Evolutionary conservation across 2,113 vertebrate species (phyloP).

Genomic region (Bombycilla garrulus): DNA sequence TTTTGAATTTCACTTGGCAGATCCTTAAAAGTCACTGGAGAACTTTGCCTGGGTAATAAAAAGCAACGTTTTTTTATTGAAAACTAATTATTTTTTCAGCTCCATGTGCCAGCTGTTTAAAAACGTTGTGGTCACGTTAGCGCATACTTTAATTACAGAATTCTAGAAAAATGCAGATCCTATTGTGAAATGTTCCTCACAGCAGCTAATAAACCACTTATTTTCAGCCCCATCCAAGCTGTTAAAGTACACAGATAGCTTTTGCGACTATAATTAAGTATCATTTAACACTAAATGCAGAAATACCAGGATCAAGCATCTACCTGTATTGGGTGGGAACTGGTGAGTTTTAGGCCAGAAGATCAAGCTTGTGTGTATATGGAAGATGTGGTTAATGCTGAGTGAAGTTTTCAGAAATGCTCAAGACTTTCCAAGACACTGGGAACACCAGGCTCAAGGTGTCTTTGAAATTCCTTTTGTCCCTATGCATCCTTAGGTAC

Average conservation of each 20-base stretch:
- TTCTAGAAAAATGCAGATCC: slow-evolving; percentile 62
- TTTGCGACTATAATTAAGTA: background rate
- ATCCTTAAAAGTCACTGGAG: slow-evolving; percentile 77
- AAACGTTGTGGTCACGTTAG: slow-evolving; percentile 70
- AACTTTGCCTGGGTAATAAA: slow-evolving; percentile 79
- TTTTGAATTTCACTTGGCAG: slow-evolving; percentile 79
- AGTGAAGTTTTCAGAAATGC: background rate
- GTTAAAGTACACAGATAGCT: slow-evolving; percentile 11
- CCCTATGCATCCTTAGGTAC: background rate
- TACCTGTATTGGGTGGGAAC: background rate
- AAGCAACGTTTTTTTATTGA: slow-evolving; percentile 77
- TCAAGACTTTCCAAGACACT: background rate
- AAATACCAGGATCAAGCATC: background rate
- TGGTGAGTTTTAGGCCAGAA: background rate
- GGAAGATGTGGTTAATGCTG: background rate
- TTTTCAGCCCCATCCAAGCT: slow-evolving; percentile 4
- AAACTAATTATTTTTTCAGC: slow-evolving; percentile 78
- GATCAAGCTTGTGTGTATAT: background rate
- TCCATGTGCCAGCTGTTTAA: slow-evolving; percentile 73
- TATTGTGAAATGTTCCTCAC: slow-evolving; percentile 52
- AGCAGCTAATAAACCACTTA: slow-evolving; percentile 40
- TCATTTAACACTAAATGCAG: background rate
- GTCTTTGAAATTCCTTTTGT: background rate
- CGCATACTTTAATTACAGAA: slow-evolving; percentile 68
- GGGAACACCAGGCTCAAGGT: background rate